Conservation (phyloP, 2,888 invertebrate species). For the Catocala fraxini region DNA sequence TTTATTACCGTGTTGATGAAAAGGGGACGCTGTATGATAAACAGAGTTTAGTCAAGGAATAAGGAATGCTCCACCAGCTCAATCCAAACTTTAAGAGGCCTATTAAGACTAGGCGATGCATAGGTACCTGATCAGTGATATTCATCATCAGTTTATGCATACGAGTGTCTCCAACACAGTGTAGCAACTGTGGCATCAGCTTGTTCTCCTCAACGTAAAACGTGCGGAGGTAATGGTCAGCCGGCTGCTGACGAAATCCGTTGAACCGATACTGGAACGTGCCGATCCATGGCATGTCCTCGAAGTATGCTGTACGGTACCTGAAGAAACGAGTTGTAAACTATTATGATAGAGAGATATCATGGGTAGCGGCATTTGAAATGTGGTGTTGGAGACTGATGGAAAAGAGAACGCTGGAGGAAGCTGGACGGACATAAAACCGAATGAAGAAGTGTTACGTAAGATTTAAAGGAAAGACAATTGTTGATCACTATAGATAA, state of each 20-base stretch:
- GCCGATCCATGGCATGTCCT: conserved; percentile 94
- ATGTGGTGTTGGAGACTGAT: too few relatives aligned
- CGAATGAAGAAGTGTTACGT: too few relatives aligned
- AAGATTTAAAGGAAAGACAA: too few relatives aligned
- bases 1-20: too few relatives aligned
- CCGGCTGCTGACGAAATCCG: conserved; percentile 94
- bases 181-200: conserved; percentile 43
- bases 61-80: too few relatives aligned
- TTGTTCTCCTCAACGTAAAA: conserved; percentile 90
- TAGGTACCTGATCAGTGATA: conserved; percentile 90
- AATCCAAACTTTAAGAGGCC: not conserved
- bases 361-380: too few relatives aligned
- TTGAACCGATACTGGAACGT: conserved; percentile 96
- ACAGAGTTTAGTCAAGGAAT: too few relatives aligned
- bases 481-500: too few relatives aligned
- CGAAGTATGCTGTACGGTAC: conserved; percentile 93
- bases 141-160: conserved; percentile 90
- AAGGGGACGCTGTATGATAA: too few relatives aligned
- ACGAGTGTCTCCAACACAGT: conserved; percentile 89
- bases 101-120: conserved; percentile 31
- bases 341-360: conserved; percentile 81
- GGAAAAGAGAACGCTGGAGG: too few relatives aligned
- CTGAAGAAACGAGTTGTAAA: conserved; percentile 91
- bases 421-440: too few relatives aligned
- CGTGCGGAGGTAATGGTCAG: conserved; percentile 96